These are phyloP conservation scores for Sebastolobus alascanus DNA, from an alignment of 2,797 vertebrate species.

Conservation along the genomic window DNA sequence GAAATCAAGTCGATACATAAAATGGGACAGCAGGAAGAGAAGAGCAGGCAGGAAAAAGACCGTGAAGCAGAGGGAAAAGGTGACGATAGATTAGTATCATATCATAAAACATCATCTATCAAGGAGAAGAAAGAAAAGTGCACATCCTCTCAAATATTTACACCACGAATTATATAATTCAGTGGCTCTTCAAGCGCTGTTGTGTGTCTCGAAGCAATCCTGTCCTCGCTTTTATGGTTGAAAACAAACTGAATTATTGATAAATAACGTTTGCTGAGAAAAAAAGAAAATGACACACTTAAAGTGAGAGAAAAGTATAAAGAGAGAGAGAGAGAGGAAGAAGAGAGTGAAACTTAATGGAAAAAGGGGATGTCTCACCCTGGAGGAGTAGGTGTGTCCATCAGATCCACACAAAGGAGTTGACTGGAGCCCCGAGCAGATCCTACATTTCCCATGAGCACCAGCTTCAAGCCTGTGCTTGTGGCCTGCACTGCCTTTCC, in stretches of 20 bases:
- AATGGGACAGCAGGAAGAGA: not conserved
- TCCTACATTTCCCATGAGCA: slow-evolving; percentile 89
- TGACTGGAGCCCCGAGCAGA: slow-evolving; percentile 82
- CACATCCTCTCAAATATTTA: not conserved
- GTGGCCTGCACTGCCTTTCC: slow-evolving; percentile 88
- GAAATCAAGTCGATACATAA: slow-evolving; percentile 10
- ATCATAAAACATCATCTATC: not conserved
- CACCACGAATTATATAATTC: not conserved
- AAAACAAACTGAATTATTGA: slow-evolving; percentile 20
- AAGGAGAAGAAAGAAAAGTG: not conserved
- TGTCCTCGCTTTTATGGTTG: not conserved
- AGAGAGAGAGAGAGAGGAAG: not conserved
- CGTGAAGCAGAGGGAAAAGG: not conserved
- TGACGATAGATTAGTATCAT: not conserved
- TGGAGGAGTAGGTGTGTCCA: slow-evolving; percentile 86
- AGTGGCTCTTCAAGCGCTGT: not conserved
- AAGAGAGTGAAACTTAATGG: not conserved
- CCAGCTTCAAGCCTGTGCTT: slow-evolving; percentile 88
- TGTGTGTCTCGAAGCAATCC: not conserved
- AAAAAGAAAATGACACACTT: not conserved
- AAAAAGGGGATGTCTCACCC: slow-evolving; percentile 68
- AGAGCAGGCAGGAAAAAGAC: not conserved
- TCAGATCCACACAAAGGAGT: slow-evolving; percentile 91
- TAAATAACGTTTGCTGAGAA: not conserved
- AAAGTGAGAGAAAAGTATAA: not conserved